Evolutionary conservation across 1,140 invertebrate genomes (phyloP).

Genomic region (Pemphigus obesinymphae): DNA sequence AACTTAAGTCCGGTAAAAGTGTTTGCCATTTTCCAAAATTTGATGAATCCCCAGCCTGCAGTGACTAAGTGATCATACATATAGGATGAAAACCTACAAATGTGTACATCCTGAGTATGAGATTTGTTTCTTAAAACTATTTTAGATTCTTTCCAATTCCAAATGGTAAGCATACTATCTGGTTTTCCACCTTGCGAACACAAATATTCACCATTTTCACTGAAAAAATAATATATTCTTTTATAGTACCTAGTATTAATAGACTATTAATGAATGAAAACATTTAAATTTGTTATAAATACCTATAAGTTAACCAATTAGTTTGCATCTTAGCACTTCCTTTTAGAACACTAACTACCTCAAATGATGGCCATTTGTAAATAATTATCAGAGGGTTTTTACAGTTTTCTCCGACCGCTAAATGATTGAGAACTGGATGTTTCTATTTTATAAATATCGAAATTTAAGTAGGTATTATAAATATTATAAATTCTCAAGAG

Average conservation of each 20-base stretch:
- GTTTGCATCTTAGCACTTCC: conserved; percentile 71
- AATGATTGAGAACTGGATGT: conserved; percentile 53
- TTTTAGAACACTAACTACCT: conserved; percentile 65
- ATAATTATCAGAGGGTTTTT: conserved; percentile 77
- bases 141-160: conserved; percentile 73
- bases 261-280: too few relatives aligned
- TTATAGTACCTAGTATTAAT: too few relatives aligned
- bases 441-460: too few relatives aligned
- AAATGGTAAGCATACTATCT: conserved; percentile 80
- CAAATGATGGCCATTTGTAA: conserved; percentile 74
- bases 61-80: conserved; percentile 71
- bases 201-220: conserved; percentile 70
- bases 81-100: conserved; percentile 73
- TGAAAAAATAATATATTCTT: too few relatives aligned
- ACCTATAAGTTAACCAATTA: conserved; percentile 70
- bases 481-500: too few relatives aligned
- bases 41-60: conserved; percentile 70
- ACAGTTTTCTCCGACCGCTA: conserved; percentile 75
- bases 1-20: conserved; percentile 88
- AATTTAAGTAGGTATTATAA: too few relatives aligned
- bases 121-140: conserved; percentile 74
- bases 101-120: conserved; percentile 70
- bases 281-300: too few relatives aligned
- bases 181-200: conserved; percentile 78
- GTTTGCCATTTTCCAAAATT: conserved; percentile 87